Evolutionary conservation across 30 jellyfish, hydroid and myxozoan species (phyloP), one percentile per base, ranked within the genome.

Genomic region (Turritopsis dohrnii): DNA sequence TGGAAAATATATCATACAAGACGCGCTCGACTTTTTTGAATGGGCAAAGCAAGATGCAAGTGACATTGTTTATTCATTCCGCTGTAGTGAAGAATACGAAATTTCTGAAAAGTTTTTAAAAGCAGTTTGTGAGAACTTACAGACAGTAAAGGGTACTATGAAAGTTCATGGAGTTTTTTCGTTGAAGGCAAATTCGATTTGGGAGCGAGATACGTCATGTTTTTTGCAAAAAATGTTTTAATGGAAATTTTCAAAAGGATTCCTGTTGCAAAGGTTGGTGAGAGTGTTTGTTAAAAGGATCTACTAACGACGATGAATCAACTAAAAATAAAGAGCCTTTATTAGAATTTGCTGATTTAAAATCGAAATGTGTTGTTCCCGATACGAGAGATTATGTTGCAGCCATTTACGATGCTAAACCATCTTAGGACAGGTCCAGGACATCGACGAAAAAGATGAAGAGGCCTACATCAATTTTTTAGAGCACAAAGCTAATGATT

Each of bases 21-120:
- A n/a, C 72, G 72, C 72, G 72, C 18, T 54, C 72, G n/a, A 54
- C n/a, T 54, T 54, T n/a, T 54, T 16, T 54, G 72, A 54, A 54
- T 54, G 72, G 72, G 72, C 72, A 54, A 54, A 54, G 72, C 72
- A 54, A n/a, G 72, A 54, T 54, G n/a, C 72, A 54, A 54, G 72
- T 54, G 72, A 18, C 72, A 54, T 54, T 16, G 72, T 54, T 54
- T 54, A 54, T 54, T 54, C 72, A 18, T n/a, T n/a, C n/a, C n/a
- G n/a, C n/a, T n/a, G n/a, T n/a, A 54, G 19, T 18, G 72, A 54
- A 54, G 72, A 54, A 16, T 54, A 54, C n/a, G 72, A 54, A 54
- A 54, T 16, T 54, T 54, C n/a, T n/a, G n/a, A 18, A 54, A 54
- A n/a, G 18, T 54, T 54, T 54, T n/a, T 54, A 16, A 54, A 54